phyloP scores from a whole-genome alignment of 2,113 vertebrate genomes.

The Acinonyx jubatus region DNA sequence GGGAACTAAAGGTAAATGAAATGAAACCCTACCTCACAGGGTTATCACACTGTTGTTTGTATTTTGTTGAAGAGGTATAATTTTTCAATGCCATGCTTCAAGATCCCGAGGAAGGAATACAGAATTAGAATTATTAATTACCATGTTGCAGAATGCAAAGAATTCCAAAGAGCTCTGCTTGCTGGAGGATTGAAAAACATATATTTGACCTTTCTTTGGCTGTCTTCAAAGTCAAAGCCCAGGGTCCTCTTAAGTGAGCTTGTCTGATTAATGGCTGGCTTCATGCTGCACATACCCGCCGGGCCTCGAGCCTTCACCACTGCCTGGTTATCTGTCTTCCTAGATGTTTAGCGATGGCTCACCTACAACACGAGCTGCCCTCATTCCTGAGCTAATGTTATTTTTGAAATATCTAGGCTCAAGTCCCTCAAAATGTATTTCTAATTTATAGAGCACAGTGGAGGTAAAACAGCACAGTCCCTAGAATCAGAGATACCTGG shows the following conservation, averaged over 20 bases:
- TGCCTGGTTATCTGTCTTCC: neutral
- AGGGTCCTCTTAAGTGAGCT: neutral
- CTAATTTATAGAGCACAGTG: neutral
- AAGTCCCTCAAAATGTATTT: conserved; percentile 33
- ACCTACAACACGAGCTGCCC: neutral
- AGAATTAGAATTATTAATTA: conserved; percentile 40
- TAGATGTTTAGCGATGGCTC: neutral
- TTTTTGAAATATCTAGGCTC: conserved; percentile 63
- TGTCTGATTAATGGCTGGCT: conserved; percentile 40
- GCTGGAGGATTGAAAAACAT: neutral
- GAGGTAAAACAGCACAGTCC: neutral
- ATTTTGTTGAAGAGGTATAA: neutral
- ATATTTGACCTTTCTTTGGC: conserved; percentile 39
- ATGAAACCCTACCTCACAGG: neutral
- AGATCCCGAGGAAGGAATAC: neutral
- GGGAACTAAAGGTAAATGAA: neutral
- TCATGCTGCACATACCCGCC: neutral
- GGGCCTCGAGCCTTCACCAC: neutral
- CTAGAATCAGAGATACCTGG: neutral
- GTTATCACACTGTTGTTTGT: neutral
- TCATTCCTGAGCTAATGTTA: conserved; percentile 53
- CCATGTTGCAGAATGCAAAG: neutral
- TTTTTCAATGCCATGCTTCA: neutral
- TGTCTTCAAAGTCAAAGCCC: conserved; percentile 46
- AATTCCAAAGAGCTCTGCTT: neutral